phyloP scores from a whole-genome alignment of 2,888 invertebrate species.

The Ametastegia equiseti region DNA sequence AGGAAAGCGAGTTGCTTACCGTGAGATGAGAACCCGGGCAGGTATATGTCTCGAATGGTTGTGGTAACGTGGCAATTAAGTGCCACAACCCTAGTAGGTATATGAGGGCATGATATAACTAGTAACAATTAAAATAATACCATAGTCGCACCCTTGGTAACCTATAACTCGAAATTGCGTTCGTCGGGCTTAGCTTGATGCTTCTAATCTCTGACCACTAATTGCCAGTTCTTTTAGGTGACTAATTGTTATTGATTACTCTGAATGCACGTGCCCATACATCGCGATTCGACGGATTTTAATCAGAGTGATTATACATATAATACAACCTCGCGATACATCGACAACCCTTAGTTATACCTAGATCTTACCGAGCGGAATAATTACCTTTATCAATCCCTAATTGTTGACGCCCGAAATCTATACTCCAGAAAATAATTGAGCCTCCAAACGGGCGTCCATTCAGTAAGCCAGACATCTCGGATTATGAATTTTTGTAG shows the following conservation, averaged over 20 bases:
- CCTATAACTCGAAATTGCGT: slow-evolving; percentile 57
- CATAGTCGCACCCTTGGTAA: slow-evolving; percentile 54
- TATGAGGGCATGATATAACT: slow-evolving; percentile 40
- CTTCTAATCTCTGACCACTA: slow-evolving; percentile 51
- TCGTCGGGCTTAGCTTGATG: slow-evolving; percentile 61
- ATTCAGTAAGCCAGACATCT: background rate
- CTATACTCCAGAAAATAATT: slow-evolving; percentile 1
- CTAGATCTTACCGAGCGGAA: slow-evolving; percentile 2
- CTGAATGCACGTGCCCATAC: slow-evolving; percentile 25
- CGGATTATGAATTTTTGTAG: background rate
- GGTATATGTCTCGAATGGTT: slow-evolving; percentile 46
- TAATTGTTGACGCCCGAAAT: slow-evolving; percentile 31
- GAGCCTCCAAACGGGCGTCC: background rate
- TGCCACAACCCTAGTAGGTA: slow-evolving; percentile 33
- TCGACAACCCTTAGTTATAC: slow-evolving; percentile 22
- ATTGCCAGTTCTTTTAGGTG: slow-evolving; percentile 49
- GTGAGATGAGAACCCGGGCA: slow-evolving; percentile 9
- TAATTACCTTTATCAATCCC: slow-evolving; percentile 11
- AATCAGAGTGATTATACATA: slow-evolving; percentile 37
- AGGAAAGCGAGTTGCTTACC: slow-evolving; percentile 5
- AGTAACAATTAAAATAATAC: slow-evolving; percentile 70
- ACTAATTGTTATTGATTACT: slow-evolving; percentile 65
- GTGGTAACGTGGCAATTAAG: slow-evolving; percentile 43
- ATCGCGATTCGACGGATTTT: slow-evolving; percentile 24
- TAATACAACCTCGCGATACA: slow-evolving; percentile 19